A percentile compares a stretch with the other conserved stretches of the same genome.
Evolutionary conservation across 2,797 vertebrate species (phyloP).

Genomic region (Danionella dracula): DNA sequence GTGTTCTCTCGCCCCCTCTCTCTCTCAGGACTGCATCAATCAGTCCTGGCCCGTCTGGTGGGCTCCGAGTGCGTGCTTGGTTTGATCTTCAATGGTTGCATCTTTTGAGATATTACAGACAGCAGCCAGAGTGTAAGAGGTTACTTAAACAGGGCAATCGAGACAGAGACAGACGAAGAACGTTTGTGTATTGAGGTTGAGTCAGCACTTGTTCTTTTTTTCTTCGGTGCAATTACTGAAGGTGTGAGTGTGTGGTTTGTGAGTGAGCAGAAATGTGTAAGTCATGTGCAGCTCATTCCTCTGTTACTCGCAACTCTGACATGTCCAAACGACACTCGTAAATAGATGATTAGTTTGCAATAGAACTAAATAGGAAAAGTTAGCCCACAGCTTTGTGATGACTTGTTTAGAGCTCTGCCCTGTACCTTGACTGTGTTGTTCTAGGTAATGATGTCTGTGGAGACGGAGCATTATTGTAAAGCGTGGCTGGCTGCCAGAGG

Average conservation of each 20-base stretch:
- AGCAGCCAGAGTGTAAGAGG: conserved; percentile 1
- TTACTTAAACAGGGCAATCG: conserved; percentile 17
- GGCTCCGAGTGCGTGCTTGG: conserved; percentile 16
- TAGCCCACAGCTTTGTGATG: neutral
- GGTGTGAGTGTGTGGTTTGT: conserved; percentile 1
- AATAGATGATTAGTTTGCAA: conserved; percentile 19
- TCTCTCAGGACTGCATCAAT: conserved; percentile 29
- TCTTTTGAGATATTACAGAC: conserved; percentile 26
- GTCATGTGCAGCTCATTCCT: neutral
- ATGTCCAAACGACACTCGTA: conserved; percentile 16
- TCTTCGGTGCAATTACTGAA: neutral
- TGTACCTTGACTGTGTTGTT: neutral
- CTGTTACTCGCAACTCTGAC: neutral
- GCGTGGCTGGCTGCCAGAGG: neutral
- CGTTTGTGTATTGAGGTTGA: neutral
- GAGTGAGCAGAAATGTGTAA: neutral
- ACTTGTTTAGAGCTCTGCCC: conserved; percentile 5
- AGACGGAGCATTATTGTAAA: conserved; percentile 1
- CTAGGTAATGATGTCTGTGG: conserved; percentile 13
- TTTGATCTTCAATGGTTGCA: conserved; percentile 31
- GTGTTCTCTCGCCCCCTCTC: neutral
- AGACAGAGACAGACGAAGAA: neutral
- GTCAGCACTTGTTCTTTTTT: conserved; percentile 16
- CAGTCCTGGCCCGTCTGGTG: conserved; percentile 17
- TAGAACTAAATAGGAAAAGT: neutral